Evolutionary conservation across 1,140 invertebrate species (phyloP).

Genomic region (Drosophila lowei): DNA sequence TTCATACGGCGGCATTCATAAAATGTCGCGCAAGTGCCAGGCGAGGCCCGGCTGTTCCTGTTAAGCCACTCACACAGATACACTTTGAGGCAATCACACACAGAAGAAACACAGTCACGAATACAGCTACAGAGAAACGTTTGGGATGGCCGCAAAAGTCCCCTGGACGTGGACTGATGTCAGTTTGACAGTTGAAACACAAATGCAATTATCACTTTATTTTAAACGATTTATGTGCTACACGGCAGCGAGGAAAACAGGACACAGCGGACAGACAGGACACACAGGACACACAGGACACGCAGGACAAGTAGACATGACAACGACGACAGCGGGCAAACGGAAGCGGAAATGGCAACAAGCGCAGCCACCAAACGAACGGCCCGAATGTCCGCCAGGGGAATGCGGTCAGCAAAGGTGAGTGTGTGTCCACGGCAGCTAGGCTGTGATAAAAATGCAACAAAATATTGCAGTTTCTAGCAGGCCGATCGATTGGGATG

Average conservation of each 20-base stretch:
- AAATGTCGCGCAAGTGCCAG: slow-evolving; percentile 68
- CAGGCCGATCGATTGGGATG: slow-evolving; percentile 10
- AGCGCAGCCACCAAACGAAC: slow-evolving; percentile 58
- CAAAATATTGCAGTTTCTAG: slow-evolving; percentile 17
- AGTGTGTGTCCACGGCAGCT: slow-evolving; percentile 18
- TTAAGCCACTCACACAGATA: slow-evolving; percentile 28
- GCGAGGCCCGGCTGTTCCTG: slow-evolving; percentile 35
- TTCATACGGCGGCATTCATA: slow-evolving; percentile 80
- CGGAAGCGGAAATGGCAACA: slow-evolving; percentile 80
- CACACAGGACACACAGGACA: slow-evolving; percentile 11
- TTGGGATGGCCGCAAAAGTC: slow-evolving; percentile 14
- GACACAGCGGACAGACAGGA: slow-evolving; percentile 5
- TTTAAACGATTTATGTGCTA: slow-evolving; percentile 81
- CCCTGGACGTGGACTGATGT: slow-evolving; percentile 55
- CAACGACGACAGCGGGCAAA: slow-evolving; percentile 65
- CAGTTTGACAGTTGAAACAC: slow-evolving; percentile 79
- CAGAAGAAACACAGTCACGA: slow-evolving; percentile 11
- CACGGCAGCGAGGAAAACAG: slow-evolving; percentile 55
- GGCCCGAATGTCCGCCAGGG: slow-evolving; percentile 23
- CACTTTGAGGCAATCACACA: background rate
- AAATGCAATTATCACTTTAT: slow-evolving; percentile 82
- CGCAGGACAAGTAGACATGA: slow-evolving; percentile 63
- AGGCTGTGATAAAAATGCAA: slow-evolving; percentile 26
- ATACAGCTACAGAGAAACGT: slow-evolving; percentile 1
- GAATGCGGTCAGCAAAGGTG: slow-evolving; percentile 52